Conservation (phyloP, 2,113 vertebrate species). For the Gymnorhina tibicen region DNA sequence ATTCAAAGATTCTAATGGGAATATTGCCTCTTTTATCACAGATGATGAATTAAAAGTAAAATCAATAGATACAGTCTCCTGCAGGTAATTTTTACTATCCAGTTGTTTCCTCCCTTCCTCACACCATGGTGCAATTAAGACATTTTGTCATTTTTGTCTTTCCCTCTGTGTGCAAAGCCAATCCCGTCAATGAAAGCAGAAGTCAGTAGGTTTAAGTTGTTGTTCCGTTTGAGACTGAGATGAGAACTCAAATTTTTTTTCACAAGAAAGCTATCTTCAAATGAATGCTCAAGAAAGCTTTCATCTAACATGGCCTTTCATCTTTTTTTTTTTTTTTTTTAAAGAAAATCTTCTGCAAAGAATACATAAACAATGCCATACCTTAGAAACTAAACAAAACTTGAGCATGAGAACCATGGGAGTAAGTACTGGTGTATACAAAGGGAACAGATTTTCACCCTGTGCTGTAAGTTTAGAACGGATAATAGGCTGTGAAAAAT, state of each 20-base stretch:
- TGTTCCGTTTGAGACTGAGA: background rate
- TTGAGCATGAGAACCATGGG: background rate
- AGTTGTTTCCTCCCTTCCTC: background rate
- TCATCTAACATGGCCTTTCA: background rate
- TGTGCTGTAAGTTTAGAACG: background rate
- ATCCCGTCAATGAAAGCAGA: background rate
- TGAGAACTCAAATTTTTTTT: background rate
- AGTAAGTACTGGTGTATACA: background rate
- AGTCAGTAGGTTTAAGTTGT: background rate
- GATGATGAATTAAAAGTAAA: background rate
- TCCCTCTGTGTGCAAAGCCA: fast-evolving
- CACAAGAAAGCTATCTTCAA: background rate
- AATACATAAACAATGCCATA: background rate
- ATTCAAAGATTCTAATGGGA: background rate
- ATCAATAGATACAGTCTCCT: background rate
- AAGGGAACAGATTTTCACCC: background rate
- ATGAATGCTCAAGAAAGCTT: background rate
- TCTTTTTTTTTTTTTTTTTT: background rate
- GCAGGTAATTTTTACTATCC: background rate
- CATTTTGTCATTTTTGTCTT: background rate
- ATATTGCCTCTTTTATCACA: background rate
- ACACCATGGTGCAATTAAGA: background rate
- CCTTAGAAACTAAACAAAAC: background rate
- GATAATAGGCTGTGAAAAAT: background rate
- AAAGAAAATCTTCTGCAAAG: background rate